phyloP scores from a whole-genome alignment of 2,797 vertebrate species.

The Siniperca obscura region DNA sequence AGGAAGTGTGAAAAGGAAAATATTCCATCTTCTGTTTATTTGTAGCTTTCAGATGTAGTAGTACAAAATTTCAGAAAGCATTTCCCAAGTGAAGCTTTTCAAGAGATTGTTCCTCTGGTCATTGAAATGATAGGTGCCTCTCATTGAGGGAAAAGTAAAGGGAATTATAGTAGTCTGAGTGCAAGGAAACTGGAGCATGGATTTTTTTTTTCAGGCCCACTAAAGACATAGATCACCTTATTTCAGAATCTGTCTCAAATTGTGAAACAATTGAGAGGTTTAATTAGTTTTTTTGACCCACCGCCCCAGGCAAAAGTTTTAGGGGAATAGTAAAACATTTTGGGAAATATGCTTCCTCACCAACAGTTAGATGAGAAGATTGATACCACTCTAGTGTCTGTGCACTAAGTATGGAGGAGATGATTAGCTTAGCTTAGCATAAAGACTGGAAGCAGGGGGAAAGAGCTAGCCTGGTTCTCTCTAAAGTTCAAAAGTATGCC shows the following conservation, averaged over 20 bases:
- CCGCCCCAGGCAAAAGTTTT: not conserved
- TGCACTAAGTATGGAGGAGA: not conserved
- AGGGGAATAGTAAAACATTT: not conserved
- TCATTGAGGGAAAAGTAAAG: not conserved
- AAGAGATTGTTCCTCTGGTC: not conserved
- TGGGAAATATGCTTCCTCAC: too few species aligned
- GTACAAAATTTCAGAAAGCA: not conserved
- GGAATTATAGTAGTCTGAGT: not conserved
- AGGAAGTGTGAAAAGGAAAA: not conserved
- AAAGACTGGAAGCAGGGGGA: not conserved
- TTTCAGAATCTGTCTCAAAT: not conserved
- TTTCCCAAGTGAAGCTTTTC: not conserved
- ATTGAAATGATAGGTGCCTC: not conserved
- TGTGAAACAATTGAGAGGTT: not conserved
- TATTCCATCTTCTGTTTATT: not conserved
- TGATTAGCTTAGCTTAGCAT: not conserved
- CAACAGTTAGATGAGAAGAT: not conserved
- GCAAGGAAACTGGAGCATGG: not conserved
- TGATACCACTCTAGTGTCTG: not conserved
- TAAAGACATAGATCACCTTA: not conserved
- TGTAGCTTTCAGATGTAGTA: not conserved
- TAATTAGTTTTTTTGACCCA: not conserved
- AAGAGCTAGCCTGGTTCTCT: not conserved
- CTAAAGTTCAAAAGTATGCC: not conserved
- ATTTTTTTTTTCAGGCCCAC: not conserved